phyloP scores from a whole-genome alignment of 2,888 invertebrate species.

The Eueremaeus valkanovi region DNA sequence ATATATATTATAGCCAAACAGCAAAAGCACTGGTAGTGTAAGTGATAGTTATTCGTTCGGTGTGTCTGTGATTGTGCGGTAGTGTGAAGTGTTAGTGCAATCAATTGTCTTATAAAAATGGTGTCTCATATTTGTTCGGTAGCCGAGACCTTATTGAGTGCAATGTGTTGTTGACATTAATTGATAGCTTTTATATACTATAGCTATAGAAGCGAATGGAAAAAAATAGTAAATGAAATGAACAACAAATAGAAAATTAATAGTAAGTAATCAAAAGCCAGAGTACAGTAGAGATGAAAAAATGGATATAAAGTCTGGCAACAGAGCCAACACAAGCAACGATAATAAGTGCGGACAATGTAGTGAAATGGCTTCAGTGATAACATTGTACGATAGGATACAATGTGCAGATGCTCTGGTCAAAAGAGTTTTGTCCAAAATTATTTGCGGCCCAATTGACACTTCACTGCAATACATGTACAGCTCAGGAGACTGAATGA shows the following conservation, averaged over 20 bases:
- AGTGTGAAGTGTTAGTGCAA: conserved; percentile 19
- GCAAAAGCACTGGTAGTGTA: neutral
- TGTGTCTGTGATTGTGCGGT: neutral
- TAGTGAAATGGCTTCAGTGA: conserved; percentile 14
- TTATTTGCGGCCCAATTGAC: conserved; percentile 23
- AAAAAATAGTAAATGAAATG: conserved; percentile 27
- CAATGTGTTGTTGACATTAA: conserved; percentile 32
- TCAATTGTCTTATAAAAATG: conserved; percentile 28
- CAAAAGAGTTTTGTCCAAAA: neutral
- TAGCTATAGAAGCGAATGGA: neutral
- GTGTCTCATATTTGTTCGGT: neutral
- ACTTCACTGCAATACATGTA: conserved; percentile 7
- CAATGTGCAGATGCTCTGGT: neutral
- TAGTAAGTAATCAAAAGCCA: conserved; percentile 24
- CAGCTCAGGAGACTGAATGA: too few relatives aligned
- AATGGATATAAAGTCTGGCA: neutral
- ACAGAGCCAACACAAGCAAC: neutral
- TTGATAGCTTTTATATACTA: conserved; percentile 27
- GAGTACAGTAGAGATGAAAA: neutral
- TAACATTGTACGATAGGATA: neutral
- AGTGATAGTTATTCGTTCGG: neutral
- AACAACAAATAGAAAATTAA: conserved; percentile 33
- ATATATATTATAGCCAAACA: too few relatives aligned
- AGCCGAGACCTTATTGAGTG: neutral
- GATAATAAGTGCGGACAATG: conserved; percentile 29